Conservation (phyloP, 92 coral and sea anemone species). For the Phenganax stokvisi region DNA sequence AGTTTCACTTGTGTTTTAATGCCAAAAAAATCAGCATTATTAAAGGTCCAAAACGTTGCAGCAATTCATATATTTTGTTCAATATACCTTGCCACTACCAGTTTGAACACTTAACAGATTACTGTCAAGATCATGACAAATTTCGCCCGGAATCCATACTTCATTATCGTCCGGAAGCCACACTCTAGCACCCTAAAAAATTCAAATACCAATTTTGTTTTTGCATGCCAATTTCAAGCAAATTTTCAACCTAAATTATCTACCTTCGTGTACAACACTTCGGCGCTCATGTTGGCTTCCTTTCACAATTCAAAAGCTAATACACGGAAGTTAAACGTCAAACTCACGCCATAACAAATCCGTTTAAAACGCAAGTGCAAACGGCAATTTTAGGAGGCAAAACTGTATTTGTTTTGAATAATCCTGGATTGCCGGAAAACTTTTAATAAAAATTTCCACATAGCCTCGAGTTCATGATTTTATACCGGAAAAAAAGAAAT, state of each 20-base stretch:
- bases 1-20: background rate
- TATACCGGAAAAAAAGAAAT: background rate
- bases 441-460: background rate
- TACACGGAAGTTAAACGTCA: background rate
- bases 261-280: slow-evolving; percentile 87
- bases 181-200: slow-evolving; percentile 77
- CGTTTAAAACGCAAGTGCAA: background rate
- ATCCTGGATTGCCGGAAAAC: background rate
- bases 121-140: slow-evolving; percentile 77
- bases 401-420: background rate
- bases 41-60: background rate
- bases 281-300: slow-evolving; percentile 61
- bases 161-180: slow-evolving; percentile 89
- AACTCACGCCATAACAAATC: background rate
- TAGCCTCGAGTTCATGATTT: background rate
- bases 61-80: background rate
- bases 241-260: background rate
- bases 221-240: slow-evolving; percentile 24
- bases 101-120: slow-evolving; percentile 59
- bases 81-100: slow-evolving; percentile 73
- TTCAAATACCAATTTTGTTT: slow-evolving; percentile 3
- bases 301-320: background rate
- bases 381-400: slow-evolving; percentile 3
- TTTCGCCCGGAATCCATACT: slow-evolving; percentile 92
- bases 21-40: background rate